Conservation (phyloP, 2,888 invertebrate species). For the Leucophora obtusa region DNA sequence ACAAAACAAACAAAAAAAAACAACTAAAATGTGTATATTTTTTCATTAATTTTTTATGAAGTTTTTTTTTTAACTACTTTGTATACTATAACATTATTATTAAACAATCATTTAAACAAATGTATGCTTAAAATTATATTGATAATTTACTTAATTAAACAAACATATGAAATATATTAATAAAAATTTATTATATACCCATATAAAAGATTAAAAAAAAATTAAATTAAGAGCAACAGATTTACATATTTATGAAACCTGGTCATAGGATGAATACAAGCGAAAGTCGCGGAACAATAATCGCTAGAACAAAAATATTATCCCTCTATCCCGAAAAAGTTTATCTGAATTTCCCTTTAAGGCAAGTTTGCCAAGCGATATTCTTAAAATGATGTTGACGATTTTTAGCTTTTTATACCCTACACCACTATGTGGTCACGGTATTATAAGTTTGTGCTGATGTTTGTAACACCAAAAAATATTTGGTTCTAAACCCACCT, state of each 20-base stretch:
- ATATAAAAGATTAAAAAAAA: neutral
- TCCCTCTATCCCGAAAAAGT: no score
- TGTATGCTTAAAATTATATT: constrained; percentile 24
- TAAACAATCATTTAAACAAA: constrained; percentile 17
- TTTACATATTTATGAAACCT: neutral
- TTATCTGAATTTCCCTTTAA: no score
- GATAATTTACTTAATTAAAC: constrained; percentile 20
- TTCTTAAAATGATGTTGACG: no score
- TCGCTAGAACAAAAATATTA: no score
- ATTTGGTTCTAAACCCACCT: no score
- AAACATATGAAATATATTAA: constrained; percentile 1
- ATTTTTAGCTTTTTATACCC: no score
- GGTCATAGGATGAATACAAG: neutral
- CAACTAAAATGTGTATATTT: constrained; percentile 49
- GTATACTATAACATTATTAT: constrained; percentile 41
- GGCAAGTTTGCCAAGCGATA: no score
- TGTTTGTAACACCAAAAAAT: no score
- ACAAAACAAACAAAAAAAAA: constrained; percentile 29
- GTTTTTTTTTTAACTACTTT: constrained; percentile 42
- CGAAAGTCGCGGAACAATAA: no score
- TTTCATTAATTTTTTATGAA: constrained; percentile 43
- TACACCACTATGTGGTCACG: no score
- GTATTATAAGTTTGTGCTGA: no score
- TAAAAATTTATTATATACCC: constrained; percentile 1
- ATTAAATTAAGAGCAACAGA: neutral